phyloP scores from a whole-genome alignment of 2,888 invertebrate species.

The Metopia argyrocephala region DNA sequence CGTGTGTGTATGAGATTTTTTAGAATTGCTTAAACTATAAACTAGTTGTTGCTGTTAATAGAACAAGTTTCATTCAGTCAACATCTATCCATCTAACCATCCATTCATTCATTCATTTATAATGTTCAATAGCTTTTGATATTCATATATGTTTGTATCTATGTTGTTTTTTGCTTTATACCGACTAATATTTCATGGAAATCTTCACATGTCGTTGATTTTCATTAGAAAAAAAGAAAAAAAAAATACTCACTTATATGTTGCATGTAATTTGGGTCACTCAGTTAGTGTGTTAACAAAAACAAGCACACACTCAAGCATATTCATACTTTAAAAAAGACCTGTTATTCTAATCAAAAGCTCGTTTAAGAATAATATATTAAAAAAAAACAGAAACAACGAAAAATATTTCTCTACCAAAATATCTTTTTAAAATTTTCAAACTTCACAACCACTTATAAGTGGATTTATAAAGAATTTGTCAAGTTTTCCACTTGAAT shows the following conservation, averaged over 20 bases:
- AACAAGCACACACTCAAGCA: not conserved
- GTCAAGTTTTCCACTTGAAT: conserved; percentile 39
- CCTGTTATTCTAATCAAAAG: conserved; percentile 57
- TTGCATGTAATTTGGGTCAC: conserved; percentile 57
- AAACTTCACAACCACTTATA: not conserved
- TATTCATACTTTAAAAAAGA: conserved; percentile 13
- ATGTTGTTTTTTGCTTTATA: not conserved
- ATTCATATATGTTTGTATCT: not conserved
- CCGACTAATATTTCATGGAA: conserved; percentile 46
- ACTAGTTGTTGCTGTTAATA: conserved; percentile 21
- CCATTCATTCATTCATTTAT: not conserved
- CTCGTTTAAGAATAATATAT: not conserved
- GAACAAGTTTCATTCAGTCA: conserved; percentile 57
- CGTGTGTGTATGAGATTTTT: not conserved
- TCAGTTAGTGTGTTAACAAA: conserved; percentile 61
- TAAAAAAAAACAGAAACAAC: conserved; percentile 1
- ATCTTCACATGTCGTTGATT: conserved; percentile 28
- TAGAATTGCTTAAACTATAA: not conserved
- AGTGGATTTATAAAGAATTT: conserved; percentile 11
- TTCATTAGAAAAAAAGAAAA: not conserved
- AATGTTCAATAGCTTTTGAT: not conserved
- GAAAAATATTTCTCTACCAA: too few species aligned
- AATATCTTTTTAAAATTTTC: not conserved
- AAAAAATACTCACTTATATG: not conserved
- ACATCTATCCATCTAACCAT: too few species aligned